Conservation (phyloP, 1,140 invertebrate species). For the Apis dorsata region DNA sequence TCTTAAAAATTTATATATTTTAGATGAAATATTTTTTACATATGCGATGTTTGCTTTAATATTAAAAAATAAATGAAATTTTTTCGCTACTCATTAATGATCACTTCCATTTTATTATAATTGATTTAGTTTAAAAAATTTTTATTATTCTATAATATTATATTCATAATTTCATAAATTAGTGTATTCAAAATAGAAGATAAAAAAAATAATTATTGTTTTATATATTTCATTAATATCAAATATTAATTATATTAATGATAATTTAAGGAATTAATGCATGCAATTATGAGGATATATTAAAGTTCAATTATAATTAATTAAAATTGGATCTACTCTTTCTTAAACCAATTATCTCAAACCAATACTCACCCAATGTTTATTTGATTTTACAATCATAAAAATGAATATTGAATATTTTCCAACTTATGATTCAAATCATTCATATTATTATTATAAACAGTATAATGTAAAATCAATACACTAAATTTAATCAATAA, state of each 20-base stretch:
- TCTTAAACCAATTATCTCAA: background rate
- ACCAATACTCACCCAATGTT: background rate
- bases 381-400: background rate
- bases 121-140: background rate
- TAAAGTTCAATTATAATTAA: background rate
- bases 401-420: constrained; percentile 10
- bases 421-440: too few relatives aligned
- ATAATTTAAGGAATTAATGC: background rate
- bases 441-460: background rate
- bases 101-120: background rate
- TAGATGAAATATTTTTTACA: too few relatives aligned
- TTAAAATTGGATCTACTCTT: background rate
- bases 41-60: background rate
- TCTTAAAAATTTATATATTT: background rate
- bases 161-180: background rate
- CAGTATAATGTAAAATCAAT: background rate
- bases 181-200: background rate
- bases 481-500: background rate
- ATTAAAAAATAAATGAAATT: background rate
- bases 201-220: background rate
- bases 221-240: background rate
- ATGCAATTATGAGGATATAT: background rate
- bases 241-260: background rate
- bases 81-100: background rate
- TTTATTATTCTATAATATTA: background rate